Evolutionary conservation across 2,888 invertebrate species (phyloP).

Genomic region (Calameuta pallipes): DNA sequence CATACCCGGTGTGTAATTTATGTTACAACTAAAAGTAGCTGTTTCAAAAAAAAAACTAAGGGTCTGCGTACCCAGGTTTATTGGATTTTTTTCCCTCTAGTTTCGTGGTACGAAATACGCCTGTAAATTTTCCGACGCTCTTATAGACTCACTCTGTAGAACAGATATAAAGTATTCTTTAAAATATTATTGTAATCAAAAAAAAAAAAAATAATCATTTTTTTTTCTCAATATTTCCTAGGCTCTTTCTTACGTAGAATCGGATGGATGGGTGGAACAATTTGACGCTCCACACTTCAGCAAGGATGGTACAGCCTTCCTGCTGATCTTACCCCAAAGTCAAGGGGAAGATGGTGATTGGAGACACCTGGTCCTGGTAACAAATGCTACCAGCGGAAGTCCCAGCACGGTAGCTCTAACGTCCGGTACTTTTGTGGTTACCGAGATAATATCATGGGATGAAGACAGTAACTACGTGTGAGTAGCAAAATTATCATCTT

Average conservation of each 20-base stretch:
- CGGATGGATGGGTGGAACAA: constrained; percentile 83
- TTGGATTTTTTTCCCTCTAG: neutral
- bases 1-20: no score
- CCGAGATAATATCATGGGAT: constrained; percentile 81
- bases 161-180: no score
- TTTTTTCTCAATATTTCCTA: constrained; percentile 24
- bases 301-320: constrained; percentile 74
- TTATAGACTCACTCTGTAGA: no score
- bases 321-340: constrained; percentile 79
- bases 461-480: constrained; percentile 74
- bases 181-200: no score
- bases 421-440: constrained; percentile 76
- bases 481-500: constrained; percentile 54
- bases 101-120: no score
- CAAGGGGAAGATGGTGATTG: constrained; percentile 71
- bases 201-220: no score
- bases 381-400: constrained; percentile 53
- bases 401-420: constrained; percentile 69
- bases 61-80: neutral
- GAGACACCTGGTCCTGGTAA: constrained; percentile 75
- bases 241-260: constrained; percentile 58
- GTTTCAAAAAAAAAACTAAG: neutral
- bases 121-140: no score
- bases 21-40: no score
- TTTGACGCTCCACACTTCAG: constrained; percentile 80